Conservation (phyloP, 2,888 invertebrate genomes). For the Cremastinae sp. region DNA sequence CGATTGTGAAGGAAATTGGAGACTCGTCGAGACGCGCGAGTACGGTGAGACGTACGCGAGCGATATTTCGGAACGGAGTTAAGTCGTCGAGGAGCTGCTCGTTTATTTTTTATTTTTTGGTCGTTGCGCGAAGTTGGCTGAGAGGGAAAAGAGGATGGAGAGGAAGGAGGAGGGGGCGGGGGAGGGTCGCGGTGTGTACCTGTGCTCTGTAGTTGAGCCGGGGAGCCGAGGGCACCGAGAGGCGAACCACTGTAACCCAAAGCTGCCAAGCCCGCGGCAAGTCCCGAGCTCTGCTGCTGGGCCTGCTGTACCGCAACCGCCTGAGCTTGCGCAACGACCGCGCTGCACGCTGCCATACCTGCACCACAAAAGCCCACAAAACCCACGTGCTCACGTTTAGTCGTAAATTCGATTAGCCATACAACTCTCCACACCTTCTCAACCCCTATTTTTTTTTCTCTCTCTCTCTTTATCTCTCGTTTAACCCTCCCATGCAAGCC, state of each 20-base stretch:
- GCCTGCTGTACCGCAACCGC: constrained; percentile 80
- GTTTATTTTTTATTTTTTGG: too few species aligned
- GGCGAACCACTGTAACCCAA: constrained; percentile 80
- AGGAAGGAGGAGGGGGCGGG: not conserved
- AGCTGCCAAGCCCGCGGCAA: constrained; percentile 79
- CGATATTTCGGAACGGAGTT: not conserved
- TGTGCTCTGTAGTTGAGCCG: constrained; percentile 80
- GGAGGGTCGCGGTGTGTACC: constrained; percentile 70
- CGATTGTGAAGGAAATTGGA: constrained; percentile 32
- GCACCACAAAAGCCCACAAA: constrained; percentile 77
- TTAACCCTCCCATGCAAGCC: constrained; percentile 8
- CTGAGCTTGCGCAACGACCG: constrained; percentile 79
- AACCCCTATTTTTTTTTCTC: constrained; percentile 24
- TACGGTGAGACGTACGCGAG: constrained; percentile 9
- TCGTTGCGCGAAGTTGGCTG: constrained; percentile 22
- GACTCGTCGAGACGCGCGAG: constrained; percentile 23
- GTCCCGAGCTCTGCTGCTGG: constrained; percentile 79
- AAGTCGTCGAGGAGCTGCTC: constrained; percentile 26
- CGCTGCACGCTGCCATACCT: constrained; percentile 85
- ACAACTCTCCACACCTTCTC: not conserved
- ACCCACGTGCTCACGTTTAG: constrained; percentile 72
- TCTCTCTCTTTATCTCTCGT: constrained; percentile 1
- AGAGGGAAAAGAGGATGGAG: not conserved
- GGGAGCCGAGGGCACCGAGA: constrained; percentile 79
- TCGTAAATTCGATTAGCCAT: constrained; percentile 57